phyloP scores from a whole-genome alignment of 30 jellyfish, hydroid and myxozoan genomes.

The Sanderia malayensis region DNA sequence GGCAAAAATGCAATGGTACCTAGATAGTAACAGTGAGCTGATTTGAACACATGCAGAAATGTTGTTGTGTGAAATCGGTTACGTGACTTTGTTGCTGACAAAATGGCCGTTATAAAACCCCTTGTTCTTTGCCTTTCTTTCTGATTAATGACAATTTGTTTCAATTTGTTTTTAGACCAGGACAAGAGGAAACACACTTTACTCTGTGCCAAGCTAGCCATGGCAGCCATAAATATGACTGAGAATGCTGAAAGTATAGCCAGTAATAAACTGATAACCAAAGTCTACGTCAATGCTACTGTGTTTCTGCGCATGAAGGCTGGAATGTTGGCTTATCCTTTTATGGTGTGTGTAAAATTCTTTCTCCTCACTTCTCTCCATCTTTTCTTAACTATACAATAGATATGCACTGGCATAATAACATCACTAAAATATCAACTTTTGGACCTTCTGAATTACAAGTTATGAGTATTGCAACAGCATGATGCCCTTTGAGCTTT shows the following conservation, averaged over 20 bases:
- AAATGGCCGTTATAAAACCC: too few species aligned
- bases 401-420: background rate
- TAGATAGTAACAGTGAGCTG: too few species aligned
- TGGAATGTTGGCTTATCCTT: conserved; percentile 24
- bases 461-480: too few species aligned
- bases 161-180: background rate
- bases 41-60: too few species aligned
- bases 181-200: conserved; percentile 18
- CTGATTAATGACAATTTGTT: background rate
- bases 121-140: background rate
- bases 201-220: conserved; percentile 18
- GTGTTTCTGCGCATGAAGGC: conserved; percentile 35
- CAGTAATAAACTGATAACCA: conserved; percentile 15
- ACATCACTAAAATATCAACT: too few species aligned
- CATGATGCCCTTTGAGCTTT: too few species aligned
- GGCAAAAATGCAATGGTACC: too few species aligned
- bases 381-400: background rate
- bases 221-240: conserved; percentile 56
- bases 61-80: too few species aligned
- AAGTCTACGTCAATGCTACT: conserved; percentile 28
- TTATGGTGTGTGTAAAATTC: conserved; percentile 42
- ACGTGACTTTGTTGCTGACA: too few species aligned
- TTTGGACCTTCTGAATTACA: too few species aligned
- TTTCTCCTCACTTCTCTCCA: background rate
- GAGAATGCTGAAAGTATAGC: conserved; percentile 43